Evolutionary conservation across 2,797 vertebrate species (phyloP), one percentile per base, ranked within the genome.

Genomic region (Protosalanx chinensis): DNA sequence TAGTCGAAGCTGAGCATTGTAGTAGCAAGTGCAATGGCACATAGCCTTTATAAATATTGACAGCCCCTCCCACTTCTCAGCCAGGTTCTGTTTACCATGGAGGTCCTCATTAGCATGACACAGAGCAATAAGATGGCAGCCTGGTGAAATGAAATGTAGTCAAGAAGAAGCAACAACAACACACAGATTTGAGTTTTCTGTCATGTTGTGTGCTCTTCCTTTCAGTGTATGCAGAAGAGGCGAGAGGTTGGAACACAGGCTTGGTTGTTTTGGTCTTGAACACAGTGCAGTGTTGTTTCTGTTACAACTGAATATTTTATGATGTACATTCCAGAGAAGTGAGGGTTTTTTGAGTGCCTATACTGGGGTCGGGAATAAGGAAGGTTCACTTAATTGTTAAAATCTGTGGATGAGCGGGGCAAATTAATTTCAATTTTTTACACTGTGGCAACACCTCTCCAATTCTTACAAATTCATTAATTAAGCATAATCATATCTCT

Each of bases 11-110:
- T 68, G 70, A 70, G 79, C 78, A 68, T 72, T 58, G 71, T 76
- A 68, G 64, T 61, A 68, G 58, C 60, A 33, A 70, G 57, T 71
- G 82, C 74, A 77, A 51, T 68, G 64, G 29, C 46, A 13, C 62
- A 46, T 46, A 81, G 72, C 62, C 81, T 85, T 90, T 77, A 84
- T 84, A 81, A 84, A 86, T 87, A 88, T 86, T 83, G 86, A 85
- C 77, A 59, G 69, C 62, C 58, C 20, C 7, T 27, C 68, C 32
- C 67, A 56, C 61, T 76, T 56, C 46, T 33, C 33, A 70, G 32
- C 60, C 63, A 68, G 35, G 46, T 65, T 76, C 35, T 68, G 41
- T 67, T 82, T 46, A 76, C 32, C 56, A 67, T 3, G n/a, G 23
- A 64, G 41, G 18, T 51, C 18, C 46, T 58, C 51, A 65, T 27